Evolutionary conservation across 2,888 invertebrate genomes (phyloP).

Genomic region (Hydrotaea cyrtoneurina): DNA sequence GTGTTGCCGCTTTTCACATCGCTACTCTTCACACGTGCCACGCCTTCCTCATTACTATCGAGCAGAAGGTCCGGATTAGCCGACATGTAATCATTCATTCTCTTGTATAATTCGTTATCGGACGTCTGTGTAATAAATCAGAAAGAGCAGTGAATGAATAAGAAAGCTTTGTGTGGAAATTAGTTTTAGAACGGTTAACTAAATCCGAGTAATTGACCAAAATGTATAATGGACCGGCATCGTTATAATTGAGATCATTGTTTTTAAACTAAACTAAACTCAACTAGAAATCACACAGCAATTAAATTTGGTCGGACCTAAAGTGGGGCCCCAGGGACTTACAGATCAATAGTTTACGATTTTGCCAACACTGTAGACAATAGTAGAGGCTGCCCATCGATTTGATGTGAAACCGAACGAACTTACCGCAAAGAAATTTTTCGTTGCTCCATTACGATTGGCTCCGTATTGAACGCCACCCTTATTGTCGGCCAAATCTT

Average conservation of each 20-base stretch:
- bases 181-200: no score
- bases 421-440: conserved; percentile 91
- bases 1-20: conserved; percentile 76
- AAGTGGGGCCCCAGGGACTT: no score
- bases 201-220: no score
- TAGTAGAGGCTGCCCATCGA: no score
- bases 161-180: no score
- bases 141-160: not conserved
- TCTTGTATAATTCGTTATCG: conserved; percentile 87
- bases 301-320: no score
- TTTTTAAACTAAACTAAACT: no score
- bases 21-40: conserved; percentile 79
- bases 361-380: no score
- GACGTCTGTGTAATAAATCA: conserved; percentile 83
- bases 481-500: conserved; percentile 89
- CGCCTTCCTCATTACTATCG: conserved; percentile 83
- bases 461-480: conserved; percentile 93
- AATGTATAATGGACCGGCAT: no score
- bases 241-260: no score
- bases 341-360: no score
- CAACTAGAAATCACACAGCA: no score
- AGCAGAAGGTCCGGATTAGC: conserved; percentile 82
- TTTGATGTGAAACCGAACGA: not conserved
- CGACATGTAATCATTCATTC: conserved; percentile 90
- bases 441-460: conserved; percentile 91